phyloP scores from a whole-genome alignment of 2,797 vertebrate genomes.

The Crocidura indochinensis region DNA sequence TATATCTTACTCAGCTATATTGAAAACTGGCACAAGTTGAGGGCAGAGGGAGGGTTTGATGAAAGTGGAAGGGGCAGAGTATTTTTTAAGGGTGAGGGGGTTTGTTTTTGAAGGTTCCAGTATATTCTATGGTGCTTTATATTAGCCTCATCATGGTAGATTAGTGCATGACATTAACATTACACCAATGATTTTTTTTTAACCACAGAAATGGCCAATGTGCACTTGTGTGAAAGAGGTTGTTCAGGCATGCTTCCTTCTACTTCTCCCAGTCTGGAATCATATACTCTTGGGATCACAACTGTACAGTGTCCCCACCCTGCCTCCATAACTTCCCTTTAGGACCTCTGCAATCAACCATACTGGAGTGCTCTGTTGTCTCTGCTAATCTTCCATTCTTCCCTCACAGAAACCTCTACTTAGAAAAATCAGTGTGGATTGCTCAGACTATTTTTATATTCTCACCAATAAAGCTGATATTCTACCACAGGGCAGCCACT shows the following conservation, averaged over 20 bases:
- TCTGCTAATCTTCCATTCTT: background rate
- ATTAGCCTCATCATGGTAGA: background rate
- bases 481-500: background rate
- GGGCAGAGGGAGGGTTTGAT: background rate
- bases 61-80: too few species aligned
- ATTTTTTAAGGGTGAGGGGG: too few species aligned
- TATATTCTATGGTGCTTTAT: background rate
- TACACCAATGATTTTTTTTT: slow-evolving; percentile 38
- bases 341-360: too few species aligned
- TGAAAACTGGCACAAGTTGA: background rate
- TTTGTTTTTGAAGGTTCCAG: background rate
- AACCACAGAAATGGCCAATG: background rate
- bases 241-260: background rate
- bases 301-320: too few species aligned
- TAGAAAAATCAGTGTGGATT: background rate
- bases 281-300: too few species aligned
- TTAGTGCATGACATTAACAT: slow-evolving; percentile 14
- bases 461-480: background rate
- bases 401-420: background rate
- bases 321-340: too few species aligned
- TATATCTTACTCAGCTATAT: slow-evolving; percentile 21
- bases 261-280: too few species aligned
- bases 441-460: background rate
- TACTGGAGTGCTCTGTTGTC: background rate
- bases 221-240: slow-evolving; percentile 39